Percentiles rank a stretch among this genome's conserved stretches.
These are phyloP conservation scores for Agraylea sexmaculata DNA, from an alignment of 1,140 invertebrate genomes.

Conservation along the genomic window DNA sequence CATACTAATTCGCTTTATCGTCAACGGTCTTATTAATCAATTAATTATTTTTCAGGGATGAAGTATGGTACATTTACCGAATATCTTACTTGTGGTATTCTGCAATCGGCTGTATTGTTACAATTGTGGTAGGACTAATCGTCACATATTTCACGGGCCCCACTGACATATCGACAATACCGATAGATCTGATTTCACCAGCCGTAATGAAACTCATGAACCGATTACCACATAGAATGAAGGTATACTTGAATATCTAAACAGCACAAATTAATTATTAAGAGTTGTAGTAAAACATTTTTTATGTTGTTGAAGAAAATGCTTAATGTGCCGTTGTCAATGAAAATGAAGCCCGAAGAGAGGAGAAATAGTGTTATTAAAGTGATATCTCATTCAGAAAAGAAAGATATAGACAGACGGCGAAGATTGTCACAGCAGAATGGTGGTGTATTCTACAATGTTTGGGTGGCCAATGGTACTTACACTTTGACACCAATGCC, in stretches of 20 bases:
- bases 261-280: no score
- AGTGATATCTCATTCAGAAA: slow-evolving; percentile 8
- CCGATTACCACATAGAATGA: slow-evolving; percentile 28
- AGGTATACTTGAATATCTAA: no score
- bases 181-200: slow-evolving; percentile 35
- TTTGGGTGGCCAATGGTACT: slow-evolving; percentile 14
- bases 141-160: slow-evolving; percentile 55
- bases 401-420: slow-evolving; percentile 15
- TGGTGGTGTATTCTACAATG: slow-evolving; percentile 12
- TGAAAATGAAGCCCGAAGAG: slow-evolving; percentile 3
- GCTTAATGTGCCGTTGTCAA: slow-evolving; percentile 6
- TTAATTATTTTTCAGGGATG: slow-evolving; percentile 23
- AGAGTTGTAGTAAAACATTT: not conserved
- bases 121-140: slow-evolving; percentile 56
- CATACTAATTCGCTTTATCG: not conserved
- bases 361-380: slow-evolving; percentile 10
- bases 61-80: slow-evolving; percentile 45
- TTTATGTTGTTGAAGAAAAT: slow-evolving; percentile 4
- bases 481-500: slow-evolving; percentile 12
- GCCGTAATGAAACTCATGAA: slow-evolving; percentile 31
- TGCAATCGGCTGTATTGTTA: slow-evolving; percentile 59
- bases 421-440: slow-evolving; percentile 12
- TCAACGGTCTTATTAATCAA: not conserved
- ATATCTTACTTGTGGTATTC: slow-evolving; percentile 59
- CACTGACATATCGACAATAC: slow-evolving; percentile 37